Evolutionary conservation across 2,113 vertebrate genomes (phyloP), one percentile per base, ranked within the genome.

Genomic region (Zosterops japonicus): DNA sequence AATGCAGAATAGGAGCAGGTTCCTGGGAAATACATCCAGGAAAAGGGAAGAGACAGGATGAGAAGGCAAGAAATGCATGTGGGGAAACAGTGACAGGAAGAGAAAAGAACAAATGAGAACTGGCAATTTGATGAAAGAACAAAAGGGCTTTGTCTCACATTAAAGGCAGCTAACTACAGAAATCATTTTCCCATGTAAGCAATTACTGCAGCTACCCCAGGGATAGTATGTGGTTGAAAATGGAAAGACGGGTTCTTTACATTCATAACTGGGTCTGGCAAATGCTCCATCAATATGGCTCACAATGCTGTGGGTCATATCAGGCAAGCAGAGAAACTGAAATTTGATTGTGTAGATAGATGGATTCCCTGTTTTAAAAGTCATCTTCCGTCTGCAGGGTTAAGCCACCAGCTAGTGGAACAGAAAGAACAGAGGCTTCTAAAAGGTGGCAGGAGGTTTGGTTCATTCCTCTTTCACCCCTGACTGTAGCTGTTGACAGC

Each of bases 31-130:
- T 44, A 46, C 9, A 70, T 77, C 55, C n/a, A n/a, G 79, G 68
- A 67, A 74, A 90, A 92, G n/a, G 60, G 92, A 92, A 94, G 72
- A 90, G 71, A 42, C 25, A 41, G 76, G 89, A 85, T 39, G 2
- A 94, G 83, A 56, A 83, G 65, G 44, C 55, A 75, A 96, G 75
- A 71, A 93, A 68, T 60, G 47, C 29, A 10, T 86, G 87, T 1
- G 0, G 71, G 83, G 68, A 72, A 92, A 64, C 41, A 71, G 72
- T 39, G 1, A n/a, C 90, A 97, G 95, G 88, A 94, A 96, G 68
- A 95, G 93, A 91, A 95, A 94, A 93, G 90, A 92, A 94, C 78
- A 94, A 90, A 93, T 87, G 86, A 83, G 80, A 84, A 84, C 94
- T 93, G 85, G 88, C 83, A 60, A 89, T 80, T 75, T 90, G 92